Evolutionary conservation across 1,140 invertebrate genomes (phyloP), one percentile per base, ranked within the genome.

Genomic region (Trichonephila clavata): DNA sequence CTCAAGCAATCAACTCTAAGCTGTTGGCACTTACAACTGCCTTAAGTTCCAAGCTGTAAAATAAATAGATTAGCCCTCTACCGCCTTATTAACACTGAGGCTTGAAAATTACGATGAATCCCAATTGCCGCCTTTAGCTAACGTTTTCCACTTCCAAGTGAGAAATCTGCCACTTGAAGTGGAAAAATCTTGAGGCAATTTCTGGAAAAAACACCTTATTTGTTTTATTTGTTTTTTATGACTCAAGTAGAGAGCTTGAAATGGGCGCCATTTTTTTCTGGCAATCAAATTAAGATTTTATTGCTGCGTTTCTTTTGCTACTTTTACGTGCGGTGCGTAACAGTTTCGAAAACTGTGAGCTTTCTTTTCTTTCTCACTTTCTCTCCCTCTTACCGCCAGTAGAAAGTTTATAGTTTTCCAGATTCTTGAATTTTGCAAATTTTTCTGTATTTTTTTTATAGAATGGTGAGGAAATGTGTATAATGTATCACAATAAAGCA

Each of bases 231-330:
- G 20, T 16, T 65, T 89, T 89, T 89, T 89, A 89, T 89, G 86
- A 32, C 32, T 16, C 57, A 14, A 63, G 16, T 18, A 32, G 60
- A 43, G 4, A n/a, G 24, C 20, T 32, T 50, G n/a, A 63, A 65
- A 89, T 68, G 32, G 86, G 4, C 21, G 27, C 7, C 63, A 21
- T n/a, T 89, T 89, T 89, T 89, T 89, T 89, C 20, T 43, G 65
- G 21, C 84, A 71, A 89, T 89, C 61, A 89, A 89, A 89, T 89
- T 89, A 89, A 89, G 86, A 89, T 68, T 89, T 89, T 89, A 89
- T 89, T 89, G 50, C 86, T 65, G 4, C 86, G 50, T 32, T 71
- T 71, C 61, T 89, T 71, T 89, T 89, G 50, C 24, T 61, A 39
- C 84, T 86, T 86, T 86, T 59, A 59, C 20, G 60, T 61, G 57